Conservation (phyloP, 2,797 vertebrate genomes). For the Paguma larvata region DNA sequence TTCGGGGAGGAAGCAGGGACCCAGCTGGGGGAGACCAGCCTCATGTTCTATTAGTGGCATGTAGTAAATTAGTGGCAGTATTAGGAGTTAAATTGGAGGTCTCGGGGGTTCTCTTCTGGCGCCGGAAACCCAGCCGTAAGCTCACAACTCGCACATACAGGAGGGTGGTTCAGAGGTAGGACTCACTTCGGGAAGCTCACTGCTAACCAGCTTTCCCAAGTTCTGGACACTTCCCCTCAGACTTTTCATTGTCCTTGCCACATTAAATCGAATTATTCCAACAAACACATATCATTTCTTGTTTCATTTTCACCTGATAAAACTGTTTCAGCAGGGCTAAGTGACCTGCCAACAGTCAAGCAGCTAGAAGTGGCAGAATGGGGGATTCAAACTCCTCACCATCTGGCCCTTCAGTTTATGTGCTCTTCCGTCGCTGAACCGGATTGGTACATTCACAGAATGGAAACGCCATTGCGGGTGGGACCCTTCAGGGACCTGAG, state of each 20-base stretch:
- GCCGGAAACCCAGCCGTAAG: neutral
- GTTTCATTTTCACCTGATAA: neutral
- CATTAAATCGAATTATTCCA: neutral
- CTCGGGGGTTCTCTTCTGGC: neutral
- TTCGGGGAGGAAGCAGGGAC: neutral
- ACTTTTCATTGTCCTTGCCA: neutral
- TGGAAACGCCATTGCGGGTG: neutral
- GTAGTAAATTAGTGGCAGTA: neutral
- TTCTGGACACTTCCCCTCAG: neutral
- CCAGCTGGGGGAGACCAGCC: neutral
- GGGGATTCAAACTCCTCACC: neutral
- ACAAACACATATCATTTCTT: neutral
- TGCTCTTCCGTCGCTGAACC: neutral
- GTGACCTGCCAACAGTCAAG: neutral
- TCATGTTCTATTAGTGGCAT: too few relatives aligned
- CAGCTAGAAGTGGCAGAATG: neutral
- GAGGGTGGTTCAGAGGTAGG: accelerated
- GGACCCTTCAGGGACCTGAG: neutral
- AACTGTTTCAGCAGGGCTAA: neutral
- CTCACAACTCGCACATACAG: neutral
- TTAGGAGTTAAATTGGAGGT: neutral
- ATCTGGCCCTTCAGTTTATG: neutral
- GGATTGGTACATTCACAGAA: neutral
- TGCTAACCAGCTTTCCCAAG: neutral
- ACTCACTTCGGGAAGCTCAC: neutral